Percentiles rank a stretch among this genome's conserved stretches.
phyloP scores from a whole-genome alignment of 2,888 invertebrate genomes.

The Cosmopolites sordidus region DNA sequence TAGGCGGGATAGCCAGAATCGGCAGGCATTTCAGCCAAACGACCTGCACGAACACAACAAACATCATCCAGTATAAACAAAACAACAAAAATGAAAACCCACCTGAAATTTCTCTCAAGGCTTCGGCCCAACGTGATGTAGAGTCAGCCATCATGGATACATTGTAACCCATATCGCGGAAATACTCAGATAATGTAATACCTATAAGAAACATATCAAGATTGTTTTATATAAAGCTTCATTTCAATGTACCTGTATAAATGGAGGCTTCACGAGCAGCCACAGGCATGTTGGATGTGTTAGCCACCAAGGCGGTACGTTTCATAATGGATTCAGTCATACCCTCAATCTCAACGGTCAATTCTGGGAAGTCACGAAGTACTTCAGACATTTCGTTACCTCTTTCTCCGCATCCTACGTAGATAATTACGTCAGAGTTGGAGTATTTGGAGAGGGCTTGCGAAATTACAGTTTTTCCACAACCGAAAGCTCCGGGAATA shows the following conservation, averaged over 20 bases:
- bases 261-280: slow-evolving; percentile 99
- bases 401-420: slow-evolving; percentile 99
- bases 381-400: slow-evolving; percentile 99
- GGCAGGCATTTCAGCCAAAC: slow-evolving; percentile 99
- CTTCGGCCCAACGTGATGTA: slow-evolving; percentile 99
- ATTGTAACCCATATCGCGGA: slow-evolving; percentile 86
- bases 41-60: slow-evolving; percentile 49
- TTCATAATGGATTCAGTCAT: slow-evolving; percentile 99
- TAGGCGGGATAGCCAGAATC: slow-evolving; percentile 99
- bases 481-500: slow-evolving; percentile 99
- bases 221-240: no score
- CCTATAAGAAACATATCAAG: neutral
- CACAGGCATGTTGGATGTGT: slow-evolving; percentile 99
- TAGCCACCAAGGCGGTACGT: slow-evolving; percentile 97
- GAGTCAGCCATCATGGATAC: slow-evolving; percentile 99
- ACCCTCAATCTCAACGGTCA: slow-evolving; percentile 96
- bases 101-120: slow-evolving; percentile 94
- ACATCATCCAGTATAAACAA: slow-evolving; percentile 1
- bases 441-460: slow-evolving; percentile 99
- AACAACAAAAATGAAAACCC: no score
- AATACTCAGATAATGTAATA: slow-evolving; percentile 4
- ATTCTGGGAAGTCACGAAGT: slow-evolving; percentile 96
- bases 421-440: slow-evolving; percentile 98
- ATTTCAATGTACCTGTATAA: slow-evolving; percentile 84
- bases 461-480: slow-evolving; percentile 99